Evolutionary conservation across 2,888 invertebrate species (phyloP).

Genomic region (Merodon equestris): DNA sequence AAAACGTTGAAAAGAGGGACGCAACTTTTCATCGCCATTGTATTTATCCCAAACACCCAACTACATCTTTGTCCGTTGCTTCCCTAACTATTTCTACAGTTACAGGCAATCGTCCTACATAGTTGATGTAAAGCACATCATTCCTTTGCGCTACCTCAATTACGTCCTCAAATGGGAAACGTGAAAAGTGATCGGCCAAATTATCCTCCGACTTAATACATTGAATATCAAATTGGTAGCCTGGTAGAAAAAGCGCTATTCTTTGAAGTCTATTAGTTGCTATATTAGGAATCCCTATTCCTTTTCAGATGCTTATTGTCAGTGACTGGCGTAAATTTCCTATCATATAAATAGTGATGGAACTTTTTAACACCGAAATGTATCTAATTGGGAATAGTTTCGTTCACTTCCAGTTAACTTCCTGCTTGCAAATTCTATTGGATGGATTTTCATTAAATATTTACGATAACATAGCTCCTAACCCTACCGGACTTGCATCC

Average conservation of each 20-base stretch:
- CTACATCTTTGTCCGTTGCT: not conserved
- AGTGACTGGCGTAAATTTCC: constrained; percentile 7
- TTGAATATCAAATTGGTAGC: not conserved
- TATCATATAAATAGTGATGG: constrained; percentile 58
- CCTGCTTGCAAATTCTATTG: constrained; percentile 72
- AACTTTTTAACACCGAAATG: constrained; percentile 75
- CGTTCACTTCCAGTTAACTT: constrained; percentile 71
- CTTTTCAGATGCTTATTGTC: constrained; percentile 27
- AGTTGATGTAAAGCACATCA: constrained; percentile 1
- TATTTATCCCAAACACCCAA: not conserved
- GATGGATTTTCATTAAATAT: not conserved
- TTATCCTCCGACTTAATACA: too few species aligned
- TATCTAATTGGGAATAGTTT: constrained; percentile 71
- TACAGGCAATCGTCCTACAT: too few species aligned
- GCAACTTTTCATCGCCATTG: not conserved
- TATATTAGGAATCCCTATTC: constrained; percentile 71
- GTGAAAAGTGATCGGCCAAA: not conserved
- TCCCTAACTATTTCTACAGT: too few species aligned
- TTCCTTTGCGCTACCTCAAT: not conserved
- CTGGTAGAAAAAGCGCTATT: not conserved
- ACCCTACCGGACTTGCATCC: not conserved
- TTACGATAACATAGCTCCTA: not conserved
- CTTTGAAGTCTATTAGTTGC: constrained; percentile 64
- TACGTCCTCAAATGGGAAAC: not conserved
- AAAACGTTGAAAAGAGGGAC: not conserved